A percentile compares a stretch with the other conserved stretches of the same genome.
Conservation (phyloP, 1,140 invertebrate genomes). For the Camponotus vicinus region DNA sequence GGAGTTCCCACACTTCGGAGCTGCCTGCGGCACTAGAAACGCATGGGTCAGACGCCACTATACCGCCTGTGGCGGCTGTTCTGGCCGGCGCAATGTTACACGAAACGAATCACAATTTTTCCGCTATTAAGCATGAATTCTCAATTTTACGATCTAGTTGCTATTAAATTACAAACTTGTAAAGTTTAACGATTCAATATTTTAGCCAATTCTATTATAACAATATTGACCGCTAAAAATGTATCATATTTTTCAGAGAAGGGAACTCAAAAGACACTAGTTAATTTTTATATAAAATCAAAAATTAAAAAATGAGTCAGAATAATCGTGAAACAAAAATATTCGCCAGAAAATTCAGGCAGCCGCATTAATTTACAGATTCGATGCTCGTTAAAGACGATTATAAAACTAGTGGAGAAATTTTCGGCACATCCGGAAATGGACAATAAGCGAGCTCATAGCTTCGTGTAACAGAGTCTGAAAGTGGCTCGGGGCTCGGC, state of each 20-base stretch:
- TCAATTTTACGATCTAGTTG: neutral
- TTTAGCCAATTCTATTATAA: neutral
- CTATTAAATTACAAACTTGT: neutral
- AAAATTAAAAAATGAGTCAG: neutral
- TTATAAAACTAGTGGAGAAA: neutral
- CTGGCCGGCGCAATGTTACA: conserved; percentile 78
- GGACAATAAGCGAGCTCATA: conserved; percentile 17
- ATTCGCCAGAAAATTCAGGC: neutral
- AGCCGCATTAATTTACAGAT: neutral
- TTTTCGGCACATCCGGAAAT: conserved; percentile 45
- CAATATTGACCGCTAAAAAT: neutral
- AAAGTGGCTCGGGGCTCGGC: conserved; percentile 84
- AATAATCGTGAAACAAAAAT: neutral
- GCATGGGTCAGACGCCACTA: conserved; percentile 83
- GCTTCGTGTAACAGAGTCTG: conserved; percentile 83
- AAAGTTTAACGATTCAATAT: neutral
- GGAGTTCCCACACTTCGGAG: conserved; percentile 84
- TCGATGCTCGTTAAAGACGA: neutral
- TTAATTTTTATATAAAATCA: neutral
- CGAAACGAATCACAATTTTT: conserved; percentile 68
- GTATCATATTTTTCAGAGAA: neutral
- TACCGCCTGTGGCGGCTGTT: conserved; percentile 80
- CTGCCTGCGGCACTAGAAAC: conserved; percentile 79
- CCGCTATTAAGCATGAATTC: neutral
- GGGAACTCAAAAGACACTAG: neutral